Conservation (phyloP, 2,888 invertebrate genomes). For the Amblyjoppa fuscipennis region DNA sequence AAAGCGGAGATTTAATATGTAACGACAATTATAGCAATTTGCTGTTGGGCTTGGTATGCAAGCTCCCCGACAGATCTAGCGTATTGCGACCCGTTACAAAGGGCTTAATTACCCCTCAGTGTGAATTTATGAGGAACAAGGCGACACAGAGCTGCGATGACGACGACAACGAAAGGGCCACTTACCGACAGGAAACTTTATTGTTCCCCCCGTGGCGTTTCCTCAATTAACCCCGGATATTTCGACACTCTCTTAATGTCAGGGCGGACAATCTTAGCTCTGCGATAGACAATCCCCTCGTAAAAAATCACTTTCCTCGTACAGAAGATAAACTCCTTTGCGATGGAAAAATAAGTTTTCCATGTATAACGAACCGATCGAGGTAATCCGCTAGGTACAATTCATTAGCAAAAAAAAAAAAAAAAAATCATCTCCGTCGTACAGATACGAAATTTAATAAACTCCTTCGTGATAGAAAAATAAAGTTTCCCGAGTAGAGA, state of each 20-base stretch:
- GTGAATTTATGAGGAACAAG: constrained; percentile 31
- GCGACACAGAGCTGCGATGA: constrained; percentile 8
- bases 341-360: neutral
- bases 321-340: neutral
- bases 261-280: neutral
- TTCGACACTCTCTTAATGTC: neutral
- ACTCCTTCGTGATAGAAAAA: neutral
- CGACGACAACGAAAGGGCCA: constrained; percentile 40
- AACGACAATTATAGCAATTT: constrained; percentile 30
- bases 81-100: constrained; percentile 18
- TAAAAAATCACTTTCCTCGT: neutral
- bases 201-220: constrained; percentile 8
- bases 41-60: neutral
- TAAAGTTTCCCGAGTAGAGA: constrained; percentile 27
- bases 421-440: neutral
- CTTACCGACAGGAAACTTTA: constrained; percentile 32
- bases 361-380: neutral
- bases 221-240: neutral
- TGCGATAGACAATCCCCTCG: neutral
- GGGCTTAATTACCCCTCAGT: constrained; percentile 36
- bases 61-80: constrained; percentile 5
- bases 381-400: neutral
- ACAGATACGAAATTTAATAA: neutral
- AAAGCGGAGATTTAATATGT: constrained; percentile 15
- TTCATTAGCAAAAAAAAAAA: neutral